Conservation (phyloP, 2,888 invertebrate genomes). For the Drosophila trichaetosa region DNA sequence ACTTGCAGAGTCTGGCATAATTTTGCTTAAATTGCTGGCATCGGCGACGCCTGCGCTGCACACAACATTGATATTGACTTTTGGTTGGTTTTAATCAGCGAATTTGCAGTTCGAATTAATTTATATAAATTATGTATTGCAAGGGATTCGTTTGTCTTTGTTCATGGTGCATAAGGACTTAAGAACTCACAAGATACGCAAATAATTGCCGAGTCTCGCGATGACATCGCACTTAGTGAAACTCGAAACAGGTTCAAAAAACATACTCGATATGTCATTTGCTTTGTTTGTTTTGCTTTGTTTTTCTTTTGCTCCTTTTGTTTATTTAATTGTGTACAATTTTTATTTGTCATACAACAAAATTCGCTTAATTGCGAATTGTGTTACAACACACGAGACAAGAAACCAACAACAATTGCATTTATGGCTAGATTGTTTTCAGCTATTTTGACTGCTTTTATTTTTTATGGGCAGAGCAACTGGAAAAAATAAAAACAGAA, state of each 20-base stretch:
- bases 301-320: conserved; percentile 29
- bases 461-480: conserved; percentile 45
- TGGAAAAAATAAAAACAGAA: conserved; percentile 41
- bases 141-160: conserved; percentile 48
- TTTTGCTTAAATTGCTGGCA: conserved; percentile 60
- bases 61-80: conserved; percentile 51
- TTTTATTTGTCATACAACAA: conserved; percentile 47
- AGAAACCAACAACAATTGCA: conserved; percentile 14
- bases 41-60: conserved; percentile 8
- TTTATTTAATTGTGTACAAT: conserved; percentile 23
- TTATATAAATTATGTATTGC: conserved; percentile 68
- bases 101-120: conserved; percentile 49
- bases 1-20: conserved; percentile 61
- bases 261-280: conserved; percentile 14
- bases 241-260: conserved; percentile 60
- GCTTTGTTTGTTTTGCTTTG: conserved; percentile 26
- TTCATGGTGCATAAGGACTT: conserved; percentile 32
- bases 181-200: conserved; percentile 24
- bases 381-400: conserved; percentile 34
- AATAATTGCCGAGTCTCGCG: conserved; percentile 37
- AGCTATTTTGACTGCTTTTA: conserved; percentile 46
- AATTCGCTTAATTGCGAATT: conserved; percentile 62
- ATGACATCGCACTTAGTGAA: conserved; percentile 29
- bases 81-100: conserved; percentile 58
- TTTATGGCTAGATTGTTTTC: conserved; percentile 44